These are phyloP conservation scores for Geophilus truncorum DNA, from an alignment of 2,888 invertebrate species.

Conservation along the genomic window DNA sequence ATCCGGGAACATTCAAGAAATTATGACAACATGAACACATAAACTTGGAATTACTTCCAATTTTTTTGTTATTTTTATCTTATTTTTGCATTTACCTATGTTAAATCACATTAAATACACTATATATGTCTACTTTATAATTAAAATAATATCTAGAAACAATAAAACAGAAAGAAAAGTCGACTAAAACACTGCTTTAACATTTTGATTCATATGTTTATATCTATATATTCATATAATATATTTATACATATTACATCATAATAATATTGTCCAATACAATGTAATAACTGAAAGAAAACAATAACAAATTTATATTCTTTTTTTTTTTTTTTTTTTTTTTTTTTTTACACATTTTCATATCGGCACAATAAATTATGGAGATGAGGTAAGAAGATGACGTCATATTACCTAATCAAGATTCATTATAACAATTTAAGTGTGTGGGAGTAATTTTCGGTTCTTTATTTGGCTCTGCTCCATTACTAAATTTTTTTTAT, in stretches of 20 bases:
- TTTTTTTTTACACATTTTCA: not conserved
- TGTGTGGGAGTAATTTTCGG: not conserved
- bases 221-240: not conserved
- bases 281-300: not conserved
- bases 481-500: not conserved
- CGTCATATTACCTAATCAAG: not conserved
- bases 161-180: not conserved
- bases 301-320: not conserved
- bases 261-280: not conserved
- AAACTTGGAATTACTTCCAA: not conserved
- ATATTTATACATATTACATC: not conserved
- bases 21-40: not conserved
- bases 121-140: not conserved
- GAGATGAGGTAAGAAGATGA: not conserved
- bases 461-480: not conserved
- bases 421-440: not conserved
- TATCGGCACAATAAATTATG: not conserved
- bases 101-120: not conserved
- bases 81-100: not conserved
- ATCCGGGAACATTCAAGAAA: not conserved
- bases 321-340: not conserved
- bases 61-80: not conserved
- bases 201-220: not conserved
- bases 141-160: not conserved
- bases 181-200: not conserved